Percentiles rank a stretch among this genome's conserved stretches.
phyloP scores from a whole-genome alignment of 2,888 invertebrate species.

The Lysandra bellargus region DNA sequence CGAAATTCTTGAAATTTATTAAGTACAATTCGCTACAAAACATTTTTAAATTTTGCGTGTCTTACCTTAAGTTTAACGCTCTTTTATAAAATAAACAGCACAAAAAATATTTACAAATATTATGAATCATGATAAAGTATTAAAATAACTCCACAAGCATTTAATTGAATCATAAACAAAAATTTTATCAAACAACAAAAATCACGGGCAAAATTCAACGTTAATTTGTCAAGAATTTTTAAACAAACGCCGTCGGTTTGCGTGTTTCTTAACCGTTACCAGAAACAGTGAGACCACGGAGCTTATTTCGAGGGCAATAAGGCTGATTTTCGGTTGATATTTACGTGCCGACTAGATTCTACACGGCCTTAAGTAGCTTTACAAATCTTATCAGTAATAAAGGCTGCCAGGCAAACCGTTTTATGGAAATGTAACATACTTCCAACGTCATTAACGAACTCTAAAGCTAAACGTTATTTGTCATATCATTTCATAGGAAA shows the following conservation, averaged over 20 bases:
- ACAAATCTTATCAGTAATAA: conserved; percentile 43
- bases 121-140: background rate
- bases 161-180: conserved; percentile 33
- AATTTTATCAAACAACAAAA: conserved; percentile 13
- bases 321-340: conserved; percentile 22
- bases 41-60: background rate
- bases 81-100: background rate
- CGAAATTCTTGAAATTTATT: background rate
- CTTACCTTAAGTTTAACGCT: background rate
- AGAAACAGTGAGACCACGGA: background rate
- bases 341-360: conserved; percentile 25
- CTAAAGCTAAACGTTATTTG: conserved; percentile 19
- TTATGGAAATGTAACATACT: conserved; percentile 42
- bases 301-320: conserved; percentile 9
- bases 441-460: conserved; percentile 40
- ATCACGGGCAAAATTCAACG: conserved; percentile 12
- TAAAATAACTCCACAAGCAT: conserved; percentile 25
- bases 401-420: conserved; percentile 39
- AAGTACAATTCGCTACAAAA: background rate
- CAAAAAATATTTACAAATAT: conserved; percentile 11
- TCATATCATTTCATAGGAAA: conserved; percentile 17
- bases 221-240: conserved; percentile 34
- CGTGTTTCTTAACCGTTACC: conserved; percentile 31
- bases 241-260: conserved; percentile 23
- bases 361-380: conserved; percentile 40